Evolutionary conservation across 2,888 invertebrate genomes (phyloP), one percentile per base, ranked within the genome.

Genomic region (Scaptomyza cyrtandrae): DNA sequence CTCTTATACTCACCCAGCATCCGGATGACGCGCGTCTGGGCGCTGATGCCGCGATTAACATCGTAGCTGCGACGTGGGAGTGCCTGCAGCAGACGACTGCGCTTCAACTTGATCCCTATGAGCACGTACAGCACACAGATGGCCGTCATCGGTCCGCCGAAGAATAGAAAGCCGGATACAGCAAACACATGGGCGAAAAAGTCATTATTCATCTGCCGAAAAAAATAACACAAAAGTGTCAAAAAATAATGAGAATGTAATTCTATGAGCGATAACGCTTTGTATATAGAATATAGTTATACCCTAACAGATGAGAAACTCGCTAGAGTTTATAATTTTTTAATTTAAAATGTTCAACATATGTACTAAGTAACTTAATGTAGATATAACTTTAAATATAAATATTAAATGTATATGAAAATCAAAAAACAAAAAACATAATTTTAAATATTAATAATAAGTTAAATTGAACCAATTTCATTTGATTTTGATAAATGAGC

Each of bases 141-240:
- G 73, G 97, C 93, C 39, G 96, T 96, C 97, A 98, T 97, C 3
- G 97, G 98, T 46, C 95, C 94, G 44, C 97, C 95, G 90, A 98
- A 98, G 92, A 97, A 97, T 81, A 97, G 92, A 89, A 96, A 94
- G 82, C 95, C 95, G 37, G 97, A 96, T 86, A 97, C 94, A 86
- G 96, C 95, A 89, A 97, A 96, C 73, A 95, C 95, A 92, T 96
- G 95, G 64, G 95, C 94, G 48, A 90, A 88, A 92, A 93, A 86
- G 91, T 91, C 77, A 88, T 92, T 88, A 80, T 91, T 90, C 76
- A 92, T 91, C 92, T 92, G 84, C 37, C 56, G 4, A 35, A 39
- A 19, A 37, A 37, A 33, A 14, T 44, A 44, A 39, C 14, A 16
- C 6, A 24, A n/a, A 63, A 58, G 52, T 37, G 29, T 11, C 39